Evolutionary conservation across 2,888 invertebrate genomes (phyloP).

Genomic region (Caenorhabditis drosophilae): DNA sequence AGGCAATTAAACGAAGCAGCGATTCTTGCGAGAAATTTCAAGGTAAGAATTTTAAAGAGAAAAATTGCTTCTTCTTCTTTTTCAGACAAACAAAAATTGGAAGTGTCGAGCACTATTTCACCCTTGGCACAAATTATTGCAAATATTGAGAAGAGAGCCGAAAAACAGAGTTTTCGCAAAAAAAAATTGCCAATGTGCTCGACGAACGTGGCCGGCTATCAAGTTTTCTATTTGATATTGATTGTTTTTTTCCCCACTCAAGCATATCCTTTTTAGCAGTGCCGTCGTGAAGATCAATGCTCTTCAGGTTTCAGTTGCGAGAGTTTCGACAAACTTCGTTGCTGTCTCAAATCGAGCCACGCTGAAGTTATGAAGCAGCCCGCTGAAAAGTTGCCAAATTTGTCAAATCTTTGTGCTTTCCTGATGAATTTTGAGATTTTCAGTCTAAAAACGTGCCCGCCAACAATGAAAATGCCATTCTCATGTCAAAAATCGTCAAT

Average conservation of each 20-base stretch:
- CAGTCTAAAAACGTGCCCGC: slow-evolving; percentile 25
- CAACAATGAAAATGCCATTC: slow-evolving; percentile 17
- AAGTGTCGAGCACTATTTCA: slow-evolving; percentile 9
- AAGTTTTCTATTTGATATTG: too few species aligned
- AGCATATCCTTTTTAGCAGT: too few species aligned
- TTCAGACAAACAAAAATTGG: slow-evolving; percentile 6
- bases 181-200: too few species aligned
- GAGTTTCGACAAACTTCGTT: slow-evolving; percentile 18
- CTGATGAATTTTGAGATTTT: too few species aligned
- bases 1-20: slow-evolving; percentile 18
- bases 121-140: slow-evolving; percentile 35
- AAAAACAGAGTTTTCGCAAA: too few species aligned
- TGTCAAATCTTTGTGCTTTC: too few species aligned
- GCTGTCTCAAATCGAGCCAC: slow-evolving; percentile 22
- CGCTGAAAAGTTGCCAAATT: slow-evolving; percentile 9
- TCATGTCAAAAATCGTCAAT: too few species aligned
- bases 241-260: too few species aligned
- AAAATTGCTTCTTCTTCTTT: not conserved
- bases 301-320: slow-evolving; percentile 33
- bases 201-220: too few species aligned
- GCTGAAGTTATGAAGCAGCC: slow-evolving; percentile 1
- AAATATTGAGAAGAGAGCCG: slow-evolving; percentile 30
- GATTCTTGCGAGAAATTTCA: slow-evolving; percentile 19
- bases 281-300: slow-evolving; percentile 29
- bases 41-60: slow-evolving; percentile 15